Conservation (phyloP, 1,140 invertebrate genomes). For the Cydia pomonella region DNA sequence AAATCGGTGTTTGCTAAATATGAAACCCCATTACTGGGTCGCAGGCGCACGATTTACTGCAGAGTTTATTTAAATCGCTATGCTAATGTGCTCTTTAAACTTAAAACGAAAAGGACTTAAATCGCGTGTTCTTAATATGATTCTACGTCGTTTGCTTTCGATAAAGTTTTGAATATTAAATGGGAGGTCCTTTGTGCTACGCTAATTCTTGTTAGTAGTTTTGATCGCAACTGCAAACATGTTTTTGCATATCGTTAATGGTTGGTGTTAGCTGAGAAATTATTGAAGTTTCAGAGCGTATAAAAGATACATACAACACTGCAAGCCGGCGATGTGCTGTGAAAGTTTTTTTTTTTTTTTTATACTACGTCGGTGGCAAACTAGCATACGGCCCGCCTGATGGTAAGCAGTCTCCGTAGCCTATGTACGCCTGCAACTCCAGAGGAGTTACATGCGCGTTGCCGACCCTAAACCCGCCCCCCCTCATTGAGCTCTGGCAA, state of each 20-base stretch:
- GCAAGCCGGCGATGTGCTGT: neutral
- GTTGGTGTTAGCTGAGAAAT: neutral
- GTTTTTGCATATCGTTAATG: slow-evolving; percentile 6
- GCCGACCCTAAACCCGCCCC: no score
- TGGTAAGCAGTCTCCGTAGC: no score
- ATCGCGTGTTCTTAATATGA: neutral
- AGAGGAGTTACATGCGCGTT: no score
- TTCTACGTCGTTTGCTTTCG: neutral
- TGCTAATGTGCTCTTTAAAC: neutral
- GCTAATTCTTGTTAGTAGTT: slow-evolving; percentile 4
- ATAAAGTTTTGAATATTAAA: slow-evolving; percentile 5
- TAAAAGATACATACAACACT: no score
- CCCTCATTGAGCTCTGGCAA: no score
- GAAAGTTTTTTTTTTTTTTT: no score
- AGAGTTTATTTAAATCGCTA: slow-evolving; percentile 15
- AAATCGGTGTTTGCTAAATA: slow-evolving; percentile 47
- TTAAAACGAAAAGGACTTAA: neutral
- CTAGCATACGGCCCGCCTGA: no score
- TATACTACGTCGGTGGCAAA: no score
- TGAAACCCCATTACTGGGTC: slow-evolving; percentile 44
- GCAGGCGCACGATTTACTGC: slow-evolving; percentile 16
- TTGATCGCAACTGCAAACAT: neutral
- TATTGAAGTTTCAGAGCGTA: neutral
- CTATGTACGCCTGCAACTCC: no score
- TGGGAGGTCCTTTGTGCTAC: neutral